Base-by-base conservation (phyloP, 2,888 invertebrate species). In the Limenitis camilla region DNA sequence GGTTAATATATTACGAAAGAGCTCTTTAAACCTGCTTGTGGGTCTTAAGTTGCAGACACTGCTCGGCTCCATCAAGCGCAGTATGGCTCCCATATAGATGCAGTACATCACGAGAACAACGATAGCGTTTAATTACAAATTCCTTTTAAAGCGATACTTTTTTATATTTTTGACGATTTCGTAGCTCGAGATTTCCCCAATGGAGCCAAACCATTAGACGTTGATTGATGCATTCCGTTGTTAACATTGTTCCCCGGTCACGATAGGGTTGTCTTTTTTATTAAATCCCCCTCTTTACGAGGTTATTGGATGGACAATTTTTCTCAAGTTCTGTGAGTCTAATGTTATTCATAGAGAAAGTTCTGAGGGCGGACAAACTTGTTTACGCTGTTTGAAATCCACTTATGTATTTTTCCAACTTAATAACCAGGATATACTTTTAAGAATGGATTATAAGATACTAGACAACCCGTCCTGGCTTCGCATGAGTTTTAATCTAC, bases 151-250 rank as follows among this genome's bases (percentile, higher is more conserved):
- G 19, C 19, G 3, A 19, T 19, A 19, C 3, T 3, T 2, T 19
- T 19, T 19, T 19, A 19, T 19, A 19, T 19, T 19, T 19, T 19
- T 19, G 30, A 19, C 30, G 11, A 45, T 36, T 35, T 38, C 19
- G 29, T 6, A 44, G 30, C 11, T 10, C 29, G 35, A 45, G 6
- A 36, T 6, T 11, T 30, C 27, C 27, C 36, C 31, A 28, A 49
- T 49, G 53, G 48, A 44, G 35, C 48, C 57, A 48, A 44, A 45
- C 35, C 29, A 8, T 45, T 54, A 56, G 67, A 67, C 68, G 56
- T 67, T 68, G 67, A 68, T 68, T 64, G 67, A 68, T 68, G 63
- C 61, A 56, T 59, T 50, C 52, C 58, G 59, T 64, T 67, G 66
- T 66, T 63, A 65, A 63, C 64, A 65, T 59, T 61, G 62, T 61